Conservation (phyloP, 1,140 invertebrate species). For the Pararge aegeria region DNA sequence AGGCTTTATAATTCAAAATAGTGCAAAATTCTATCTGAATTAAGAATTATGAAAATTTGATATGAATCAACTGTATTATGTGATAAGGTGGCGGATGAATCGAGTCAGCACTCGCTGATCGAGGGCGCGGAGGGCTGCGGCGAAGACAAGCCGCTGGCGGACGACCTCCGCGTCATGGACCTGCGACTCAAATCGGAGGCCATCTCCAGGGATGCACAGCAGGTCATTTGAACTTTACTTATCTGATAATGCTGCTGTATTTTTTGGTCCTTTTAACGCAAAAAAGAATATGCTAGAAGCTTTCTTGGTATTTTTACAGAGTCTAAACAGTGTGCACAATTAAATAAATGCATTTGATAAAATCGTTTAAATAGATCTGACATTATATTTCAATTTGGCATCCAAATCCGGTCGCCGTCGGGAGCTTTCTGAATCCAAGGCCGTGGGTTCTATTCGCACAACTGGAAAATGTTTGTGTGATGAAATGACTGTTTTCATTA, state of each 20-base stretch:
- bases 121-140: conserved; percentile 54
- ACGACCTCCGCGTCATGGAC: conserved; percentile 71
- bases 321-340: not conserved
- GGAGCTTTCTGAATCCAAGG: no score
- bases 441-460: no score
- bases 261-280: not conserved
- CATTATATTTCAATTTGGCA: no score
- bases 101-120: conserved; percentile 78
- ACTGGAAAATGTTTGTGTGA: no score
- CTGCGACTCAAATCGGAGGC: conserved; percentile 79
- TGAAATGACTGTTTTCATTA: no score
- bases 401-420: no score
- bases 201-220: conserved; percentile 46
- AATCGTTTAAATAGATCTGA: conserved; percentile 17
- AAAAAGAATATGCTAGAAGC: no score
- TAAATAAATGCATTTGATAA: not conserved
- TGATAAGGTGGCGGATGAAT: conserved; percentile 82
- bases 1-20: no score
- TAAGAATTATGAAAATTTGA: no score
- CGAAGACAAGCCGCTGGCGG: conserved; percentile 43
- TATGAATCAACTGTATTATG: no score
- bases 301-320: no score
- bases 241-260: not conserved
- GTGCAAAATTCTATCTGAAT: no score
- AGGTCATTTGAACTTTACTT: conserved; percentile 31